Base-by-base conservation (phyloP, 2,888 invertebrate species). In the Abscondita cerata region DNA sequence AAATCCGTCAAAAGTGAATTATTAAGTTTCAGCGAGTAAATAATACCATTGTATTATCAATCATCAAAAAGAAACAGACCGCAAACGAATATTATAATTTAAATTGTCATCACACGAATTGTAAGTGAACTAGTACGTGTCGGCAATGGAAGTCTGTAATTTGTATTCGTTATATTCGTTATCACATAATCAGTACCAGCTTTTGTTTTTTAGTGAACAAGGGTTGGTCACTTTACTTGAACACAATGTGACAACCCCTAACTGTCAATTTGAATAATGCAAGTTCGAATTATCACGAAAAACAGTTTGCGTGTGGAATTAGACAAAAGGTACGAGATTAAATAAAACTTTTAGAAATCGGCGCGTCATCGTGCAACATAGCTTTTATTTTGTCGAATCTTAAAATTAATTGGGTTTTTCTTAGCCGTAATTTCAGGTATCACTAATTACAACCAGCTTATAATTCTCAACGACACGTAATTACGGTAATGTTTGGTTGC, bases 251-350 rank as follows among this genome's bases (percentile, higher is more conserved):
- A 61, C 61, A 56, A 46, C 56, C 61, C 61, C 61, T 48, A 61
- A 41, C 61, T 61, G 61, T 61, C 61, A 56, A 61, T 61, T 61
- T 61, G 61, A 61, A 61, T 61, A 61, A 61, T 57, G 61, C 33
- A 51, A 61, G 56, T 61, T 61, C 61, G 61, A 61, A 61, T 54
- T 61, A 56, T 61, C 61, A 61, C 61, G 61, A 56, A 61, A 61
- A 61, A 52, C 61, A 56, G 56, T 38, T 56, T 57, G 61, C 61
- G 61, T 61, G 61, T 50, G 16, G 16, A 31, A 44, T 16, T 41
- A 46, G 52, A 47, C 55, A 48, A 56, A 25, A 34, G 60, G 20
- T 36, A 36, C 36, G 11, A 36, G 11, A 18, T 44, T 44, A 15
- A 18, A 44, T 44, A 18, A 61, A 56, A 51, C 47, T 46, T 15